Evolutionary conservation across 2,888 invertebrate genomes (phyloP).

Genomic region (Drosophila pegasa): DNA sequence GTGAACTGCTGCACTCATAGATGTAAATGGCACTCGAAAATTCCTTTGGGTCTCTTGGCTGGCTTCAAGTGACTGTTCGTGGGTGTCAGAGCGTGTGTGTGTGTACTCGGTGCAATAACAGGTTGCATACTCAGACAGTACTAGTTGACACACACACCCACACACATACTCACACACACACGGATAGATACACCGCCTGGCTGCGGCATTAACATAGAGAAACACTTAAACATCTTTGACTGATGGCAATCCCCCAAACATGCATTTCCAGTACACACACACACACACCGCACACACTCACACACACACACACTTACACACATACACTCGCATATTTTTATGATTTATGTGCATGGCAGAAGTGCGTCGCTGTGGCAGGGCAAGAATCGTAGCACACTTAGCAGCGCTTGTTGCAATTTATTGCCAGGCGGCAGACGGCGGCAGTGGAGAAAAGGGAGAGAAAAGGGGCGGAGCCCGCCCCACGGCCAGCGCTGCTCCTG

Average conservation of each 20-base stretch:
- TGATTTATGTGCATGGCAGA: slow-evolving; percentile 67
- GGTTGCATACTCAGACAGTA: slow-evolving; percentile 25
- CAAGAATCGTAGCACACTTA: slow-evolving; percentile 62
- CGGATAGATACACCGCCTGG: slow-evolving; percentile 25
- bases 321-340: slow-evolving; percentile 32
- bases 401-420: slow-evolving; percentile 65
- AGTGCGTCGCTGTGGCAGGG: slow-evolving; percentile 33
- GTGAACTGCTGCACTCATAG: slow-evolving; percentile 56
- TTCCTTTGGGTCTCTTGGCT: slow-evolving; percentile 67
- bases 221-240: slow-evolving; percentile 74
- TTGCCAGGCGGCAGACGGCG: slow-evolving; percentile 18
- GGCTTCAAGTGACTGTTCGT: slow-evolving; percentile 53
- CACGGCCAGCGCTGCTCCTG: not conserved
- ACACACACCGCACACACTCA: slow-evolving; percentile 3
- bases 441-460: too few relatives aligned
- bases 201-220: slow-evolving; percentile 73
- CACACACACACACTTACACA: not conserved
- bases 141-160: slow-evolving; percentile 12
- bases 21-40: slow-evolving; percentile 76
- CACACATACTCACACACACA: not conserved
- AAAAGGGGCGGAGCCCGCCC: not conserved
- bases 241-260: slow-evolving; percentile 66
- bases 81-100: slow-evolving; percentile 10
- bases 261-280: slow-evolving; percentile 50
- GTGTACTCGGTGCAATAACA: slow-evolving; percentile 42